Conservation (phyloP, 35 echinoderm and acorn worm species). For the Holothuria glaberrima region DNA sequence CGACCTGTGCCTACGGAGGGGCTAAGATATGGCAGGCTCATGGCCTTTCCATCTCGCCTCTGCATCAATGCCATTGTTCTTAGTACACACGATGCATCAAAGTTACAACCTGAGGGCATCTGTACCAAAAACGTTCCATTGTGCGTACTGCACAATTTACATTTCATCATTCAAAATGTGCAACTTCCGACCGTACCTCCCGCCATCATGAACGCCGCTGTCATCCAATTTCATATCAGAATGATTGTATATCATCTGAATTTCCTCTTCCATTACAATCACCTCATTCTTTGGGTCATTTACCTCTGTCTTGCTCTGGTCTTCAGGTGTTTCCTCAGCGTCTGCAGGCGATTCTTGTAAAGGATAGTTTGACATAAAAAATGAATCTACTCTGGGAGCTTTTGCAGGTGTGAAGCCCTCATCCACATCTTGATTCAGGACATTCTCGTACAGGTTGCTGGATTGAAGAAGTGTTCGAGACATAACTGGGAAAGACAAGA, state of each 20-base stretch:
- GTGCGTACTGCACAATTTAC: not conserved
- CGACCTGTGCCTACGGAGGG: too few species aligned
- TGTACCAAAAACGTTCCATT: too few species aligned
- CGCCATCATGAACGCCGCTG: slow-evolving; percentile 15
- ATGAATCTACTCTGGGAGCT: slow-evolving; percentile 40
- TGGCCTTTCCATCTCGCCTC: too few species aligned
- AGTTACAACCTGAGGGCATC: too few species aligned
- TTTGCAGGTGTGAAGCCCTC: slow-evolving; percentile 28
- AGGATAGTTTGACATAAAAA: not conserved
- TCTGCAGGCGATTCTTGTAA: not conserved
- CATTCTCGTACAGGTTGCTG: not conserved
- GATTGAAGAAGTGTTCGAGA: slow-evolving; percentile 45
- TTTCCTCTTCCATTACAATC: slow-evolving; percentile 8
- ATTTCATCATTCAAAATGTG: slow-evolving; percentile 59
- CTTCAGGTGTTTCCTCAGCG: not conserved
- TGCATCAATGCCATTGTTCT: too few species aligned
- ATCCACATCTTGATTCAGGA: slow-evolving; percentile 30
- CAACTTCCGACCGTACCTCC: slow-evolving; percentile 45
- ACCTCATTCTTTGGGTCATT: not conserved
- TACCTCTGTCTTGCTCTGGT: not conserved
- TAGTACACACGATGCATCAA: too few species aligned
- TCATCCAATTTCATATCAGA: slow-evolving; percentile 39
- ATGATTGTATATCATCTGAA: slow-evolving; percentile 24
- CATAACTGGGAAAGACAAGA: slow-evolving; percentile 10
- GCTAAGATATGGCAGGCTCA: too few species aligned